Conservation (phyloP, 2,113 vertebrate species). For the Lynx canadensis region DNA sequence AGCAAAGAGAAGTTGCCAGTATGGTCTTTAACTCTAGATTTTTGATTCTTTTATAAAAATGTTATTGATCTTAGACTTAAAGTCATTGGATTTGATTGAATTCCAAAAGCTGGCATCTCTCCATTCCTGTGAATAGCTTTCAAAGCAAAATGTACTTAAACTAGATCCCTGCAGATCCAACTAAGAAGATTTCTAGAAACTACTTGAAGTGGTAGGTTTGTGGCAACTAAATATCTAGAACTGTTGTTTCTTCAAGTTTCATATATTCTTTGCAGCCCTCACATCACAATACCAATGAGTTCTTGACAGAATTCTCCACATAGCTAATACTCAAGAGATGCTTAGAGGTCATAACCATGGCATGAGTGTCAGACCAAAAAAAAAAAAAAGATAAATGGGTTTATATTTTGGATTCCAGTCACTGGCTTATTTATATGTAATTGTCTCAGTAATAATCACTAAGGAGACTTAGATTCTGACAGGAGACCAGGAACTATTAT, state of each 20-base stretch:
- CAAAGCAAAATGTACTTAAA: background rate
- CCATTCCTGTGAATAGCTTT: background rate
- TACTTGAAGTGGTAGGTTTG: background rate
- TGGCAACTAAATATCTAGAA: background rate
- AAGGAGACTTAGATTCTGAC: background rate
- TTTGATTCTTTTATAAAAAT: background rate
- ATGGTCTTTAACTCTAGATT: background rate
- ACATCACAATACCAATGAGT: background rate
- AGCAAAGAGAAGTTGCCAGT: background rate
- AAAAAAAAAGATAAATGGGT: background rate
- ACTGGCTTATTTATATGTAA: background rate
- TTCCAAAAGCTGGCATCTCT: background rate
- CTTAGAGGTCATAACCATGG: too few relatives aligned
- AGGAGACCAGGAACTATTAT: background rate
- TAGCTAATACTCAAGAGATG: background rate
- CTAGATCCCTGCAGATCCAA: background rate
- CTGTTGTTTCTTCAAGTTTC: background rate
- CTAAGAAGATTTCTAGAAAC: background rate
- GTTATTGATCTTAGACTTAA: background rate
- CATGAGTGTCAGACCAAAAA: background rate
- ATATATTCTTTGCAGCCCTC: background rate
- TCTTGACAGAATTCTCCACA: background rate
- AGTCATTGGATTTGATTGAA: background rate
- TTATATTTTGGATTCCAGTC: background rate
- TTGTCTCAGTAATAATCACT: background rate